Base-by-base conservation (phyloP, 2,113 vertebrate genomes). In the Malurus elegans region DNA sequence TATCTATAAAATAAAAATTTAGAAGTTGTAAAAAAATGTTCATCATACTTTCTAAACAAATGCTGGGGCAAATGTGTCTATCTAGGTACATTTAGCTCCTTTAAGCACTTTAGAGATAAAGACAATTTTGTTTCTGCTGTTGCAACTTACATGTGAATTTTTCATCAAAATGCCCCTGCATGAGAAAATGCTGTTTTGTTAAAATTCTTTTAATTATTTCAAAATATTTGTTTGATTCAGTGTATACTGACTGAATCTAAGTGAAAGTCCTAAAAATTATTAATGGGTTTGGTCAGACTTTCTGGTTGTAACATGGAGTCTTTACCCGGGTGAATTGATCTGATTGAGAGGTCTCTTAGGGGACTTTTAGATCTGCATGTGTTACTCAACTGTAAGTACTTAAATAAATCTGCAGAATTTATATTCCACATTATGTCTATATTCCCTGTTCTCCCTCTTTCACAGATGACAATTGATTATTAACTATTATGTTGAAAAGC, bases 221-320 rank as follows among this genome's bases (percentile, higher is more conserved):
- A 48, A 84, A 80, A 44, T 32, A 61, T 32, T 60, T 48, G 4
- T 54, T 64, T 86, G 51, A 29, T 51, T 66, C 38, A n/a, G 19
- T 48, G 17, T 78, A 57, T 75, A 67, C 38, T 65, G 45, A 60
- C 40, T 54, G 12, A 38, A 54, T 79, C 19, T 70, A 36, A 78
- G 42, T 74, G 19, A 40, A 28, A 45, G 8, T 60, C 20, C 18
- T 51, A n/a, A 26, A 72, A 80, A 53, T 38, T 23, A 15, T 8
- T 31, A 79, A 31, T 8, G 19, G 1, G 4, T 50, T 81, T 74
- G 11, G 8, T 54, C 42, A 81, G 15, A 64, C 8, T 42, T 67
- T 18, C 4, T 5, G 1, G 18, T 11, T 12, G 3, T 28, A 40
- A 65, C 1, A 57, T 20, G 9, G 12, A 44, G 6, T 70, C 25